Conservation (phyloP, 2,888 invertebrate genomes). For the Buathra laborator region DNA sequence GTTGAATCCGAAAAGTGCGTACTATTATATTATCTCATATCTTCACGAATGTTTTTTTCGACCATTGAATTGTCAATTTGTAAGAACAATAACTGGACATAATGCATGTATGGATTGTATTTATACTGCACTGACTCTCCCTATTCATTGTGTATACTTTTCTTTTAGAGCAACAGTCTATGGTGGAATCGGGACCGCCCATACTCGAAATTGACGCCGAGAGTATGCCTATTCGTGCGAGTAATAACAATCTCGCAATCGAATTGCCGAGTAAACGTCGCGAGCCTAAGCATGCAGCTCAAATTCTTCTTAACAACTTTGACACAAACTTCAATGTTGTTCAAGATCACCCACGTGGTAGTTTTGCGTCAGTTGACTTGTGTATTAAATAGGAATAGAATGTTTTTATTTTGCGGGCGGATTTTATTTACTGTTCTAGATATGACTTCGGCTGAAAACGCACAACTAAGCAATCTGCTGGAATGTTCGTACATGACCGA, state of each 20-base stretch:
- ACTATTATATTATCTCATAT: slow-evolving; percentile 18
- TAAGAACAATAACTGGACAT: slow-evolving; percentile 10
- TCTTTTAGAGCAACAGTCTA: slow-evolving; percentile 31
- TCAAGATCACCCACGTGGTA: neutral
- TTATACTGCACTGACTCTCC: slow-evolving; percentile 21
- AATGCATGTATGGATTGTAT: slow-evolving; percentile 18
- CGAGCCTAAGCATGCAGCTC: slow-evolving; percentile 4
- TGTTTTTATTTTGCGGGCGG: slow-evolving; percentile 28
- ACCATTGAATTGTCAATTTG: slow-evolving; percentile 24
- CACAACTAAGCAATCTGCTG: slow-evolving; percentile 29
- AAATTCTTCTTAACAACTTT: slow-evolving; percentile 19
- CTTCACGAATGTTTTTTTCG: slow-evolving; percentile 8
- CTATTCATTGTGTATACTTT: slow-evolving; percentile 23
- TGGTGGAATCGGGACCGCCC: slow-evolving; percentile 13
- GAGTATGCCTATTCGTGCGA: slow-evolving; percentile 20
- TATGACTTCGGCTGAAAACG: slow-evolving; percentile 9
- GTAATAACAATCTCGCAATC: slow-evolving; percentile 18
- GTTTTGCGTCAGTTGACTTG: slow-evolving; percentile 4
- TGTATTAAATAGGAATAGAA: slow-evolving; percentile 24
- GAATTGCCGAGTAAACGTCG: slow-evolving; percentile 17
- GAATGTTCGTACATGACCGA: slow-evolving; percentile 15
- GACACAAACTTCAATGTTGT: slow-evolving; percentile 29
- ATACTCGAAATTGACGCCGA: slow-evolving; percentile 10
- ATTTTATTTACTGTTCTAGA: slow-evolving; percentile 38
- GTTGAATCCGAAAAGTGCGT: slow-evolving; percentile 24